Evolutionary conservation across 2,888 invertebrate genomes (phyloP).

Genomic region (Eupithecia vulgata): DNA sequence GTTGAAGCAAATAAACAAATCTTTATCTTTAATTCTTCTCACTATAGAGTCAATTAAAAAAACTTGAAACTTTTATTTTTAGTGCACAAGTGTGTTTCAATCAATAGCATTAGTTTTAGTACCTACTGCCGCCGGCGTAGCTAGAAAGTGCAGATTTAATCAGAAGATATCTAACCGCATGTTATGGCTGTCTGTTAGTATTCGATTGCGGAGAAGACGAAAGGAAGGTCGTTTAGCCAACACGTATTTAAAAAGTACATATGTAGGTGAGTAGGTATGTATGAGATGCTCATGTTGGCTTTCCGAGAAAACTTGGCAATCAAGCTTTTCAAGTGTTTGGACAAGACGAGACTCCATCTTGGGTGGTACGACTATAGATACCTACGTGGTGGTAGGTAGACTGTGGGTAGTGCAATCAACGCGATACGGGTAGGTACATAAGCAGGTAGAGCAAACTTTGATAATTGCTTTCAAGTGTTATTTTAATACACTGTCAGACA

Average conservation of each 20-base stretch:
- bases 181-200: conserved; percentile 27
- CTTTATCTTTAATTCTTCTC: no score
- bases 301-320: conserved; percentile 33
- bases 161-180: conserved; percentile 30
- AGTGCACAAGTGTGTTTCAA: neutral
- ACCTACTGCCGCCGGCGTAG: neutral
- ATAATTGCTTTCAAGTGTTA: conserved; percentile 8
- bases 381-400: no score
- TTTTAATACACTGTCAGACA: neutral
- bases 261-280: neutral
- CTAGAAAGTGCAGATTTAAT: conserved; percentile 30
- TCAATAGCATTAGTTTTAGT: neutral
- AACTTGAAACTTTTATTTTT: neutral
- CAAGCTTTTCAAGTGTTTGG: conserved; percentile 20
- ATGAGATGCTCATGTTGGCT: conserved; percentile 25
- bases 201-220: conserved; percentile 15
- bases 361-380: no score
- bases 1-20: no score
- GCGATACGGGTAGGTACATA: neutral
- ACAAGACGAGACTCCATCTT: conserved; percentile 1
- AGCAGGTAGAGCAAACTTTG: neutral
- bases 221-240: neutral
- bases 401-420: neutral
- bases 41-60: neutral
- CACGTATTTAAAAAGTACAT: conserved; percentile 1